Conservation (phyloP, 2,113 vertebrate genomes). For the Panthera leo region DNA sequence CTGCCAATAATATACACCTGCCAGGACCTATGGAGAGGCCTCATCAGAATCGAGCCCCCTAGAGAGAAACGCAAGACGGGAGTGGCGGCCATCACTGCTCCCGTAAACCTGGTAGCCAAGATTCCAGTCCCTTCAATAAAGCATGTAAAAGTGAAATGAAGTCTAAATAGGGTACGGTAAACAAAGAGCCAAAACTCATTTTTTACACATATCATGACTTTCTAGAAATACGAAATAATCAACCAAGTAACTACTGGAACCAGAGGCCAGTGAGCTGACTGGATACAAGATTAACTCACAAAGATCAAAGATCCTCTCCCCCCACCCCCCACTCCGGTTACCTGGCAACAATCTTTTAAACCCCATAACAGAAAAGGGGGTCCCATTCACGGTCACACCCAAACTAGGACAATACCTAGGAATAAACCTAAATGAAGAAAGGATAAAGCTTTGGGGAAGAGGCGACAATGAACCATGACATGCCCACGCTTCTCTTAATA, state of each 20-base stretch:
- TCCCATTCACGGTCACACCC: not conserved
- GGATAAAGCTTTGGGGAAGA: not conserved
- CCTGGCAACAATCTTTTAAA: not conserved
- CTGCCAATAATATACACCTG: not conserved
- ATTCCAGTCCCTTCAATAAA: not conserved
- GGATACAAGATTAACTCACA: not conserved
- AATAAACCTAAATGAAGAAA: not conserved
- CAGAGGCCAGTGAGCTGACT: not conserved
- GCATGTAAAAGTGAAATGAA: not conserved
- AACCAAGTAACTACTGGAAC: not conserved
- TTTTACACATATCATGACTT: not conserved
- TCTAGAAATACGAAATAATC: not conserved
- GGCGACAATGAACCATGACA: not conserved
- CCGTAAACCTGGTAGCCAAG: too few relatives aligned
- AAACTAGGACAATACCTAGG: not conserved
- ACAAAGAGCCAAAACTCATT: not conserved
- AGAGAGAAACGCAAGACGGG: not conserved
- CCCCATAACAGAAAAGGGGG: not conserved
- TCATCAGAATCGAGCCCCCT: not conserved
- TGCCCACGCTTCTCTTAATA: not conserved
- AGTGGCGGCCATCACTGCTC: not conserved
- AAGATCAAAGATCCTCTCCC: not conserved
- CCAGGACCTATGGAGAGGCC: not conserved
- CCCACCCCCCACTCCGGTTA: not conserved
- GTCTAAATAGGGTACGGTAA: not conserved